Base-by-base conservation (phyloP, 35 echinoderm and acorn worm species). In the Apostichopus japonicus region DNA sequence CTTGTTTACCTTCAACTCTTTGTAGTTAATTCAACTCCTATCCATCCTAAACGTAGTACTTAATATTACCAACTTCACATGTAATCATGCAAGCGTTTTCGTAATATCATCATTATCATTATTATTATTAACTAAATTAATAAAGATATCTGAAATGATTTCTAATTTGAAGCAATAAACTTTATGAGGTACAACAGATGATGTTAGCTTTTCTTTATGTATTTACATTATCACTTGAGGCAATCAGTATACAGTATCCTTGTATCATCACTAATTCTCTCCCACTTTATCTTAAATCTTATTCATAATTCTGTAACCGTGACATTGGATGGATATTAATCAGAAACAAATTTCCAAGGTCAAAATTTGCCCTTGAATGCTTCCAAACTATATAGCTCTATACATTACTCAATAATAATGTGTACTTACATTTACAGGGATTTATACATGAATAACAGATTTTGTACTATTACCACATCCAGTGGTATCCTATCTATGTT, bases 151-250 rank as follows among this genome's bases (percentile, higher is more conserved):
- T 84, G 81, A 84, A 84, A 84, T 84, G 81, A 84, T 84, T 53
- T 84, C 80, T 84, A 21, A 84, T 84, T 84, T 58, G 81, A 84
- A 84, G 81, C 81, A 84, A 84, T 84, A 84, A 84, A 84, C 23
- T 84, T 84, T 84, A 84, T 59, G 16, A 84, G 56, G 81, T 84
- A 84, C 53, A n/a, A 55, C 53, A 84, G 5, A 14, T 25, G 5
- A 84, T 2, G 10, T 55, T 54, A 23, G 16, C 15, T 6, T 10
- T 6, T 84, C 54, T 84, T 84, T 84, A 4, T 84, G 16, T 57
- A 55, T 84, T 19, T 59, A 54, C 23, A 83, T 15, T 79, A 79
- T 44, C 15, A 10, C 15, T 54, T 83, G 27, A 44, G 33, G 33
- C 3, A 4, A 44, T 44, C 33, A 44, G 33, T 44, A 44, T 0